Conservation (phyloP, 2,797 vertebrate genomes). For the Leptatherina wallacei region DNA sequence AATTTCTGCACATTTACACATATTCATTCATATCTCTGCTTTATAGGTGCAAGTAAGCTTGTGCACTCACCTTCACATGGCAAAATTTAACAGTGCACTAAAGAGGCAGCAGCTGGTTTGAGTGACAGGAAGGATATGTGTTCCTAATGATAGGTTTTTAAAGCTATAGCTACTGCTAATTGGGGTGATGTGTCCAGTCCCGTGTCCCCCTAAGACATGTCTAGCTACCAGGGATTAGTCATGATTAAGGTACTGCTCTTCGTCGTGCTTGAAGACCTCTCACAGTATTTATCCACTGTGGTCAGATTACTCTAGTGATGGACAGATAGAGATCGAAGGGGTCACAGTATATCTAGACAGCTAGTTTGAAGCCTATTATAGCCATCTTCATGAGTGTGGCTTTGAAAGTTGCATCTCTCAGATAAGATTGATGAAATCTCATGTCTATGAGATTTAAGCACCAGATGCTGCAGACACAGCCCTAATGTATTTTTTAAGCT, state of each 20-base stretch:
- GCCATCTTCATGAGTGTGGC: conserved; percentile 27
- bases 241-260: conserved; percentile 74
- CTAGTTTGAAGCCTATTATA: conserved; percentile 57
- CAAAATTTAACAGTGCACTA: conserved; percentile 45
- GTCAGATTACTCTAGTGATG: conserved; percentile 71
- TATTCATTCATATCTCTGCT: neutral
- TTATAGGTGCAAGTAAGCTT: neutral
- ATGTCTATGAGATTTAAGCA: conserved; percentile 14
- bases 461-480: conserved; percentile 35
- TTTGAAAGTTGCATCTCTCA: conserved; percentile 57
- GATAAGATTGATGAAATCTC: no score
- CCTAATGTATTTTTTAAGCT: conserved; percentile 69
- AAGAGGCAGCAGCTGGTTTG: conserved; percentile 47
- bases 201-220: conserved; percentile 72
- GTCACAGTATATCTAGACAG: conserved; percentile 53
- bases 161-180: conserved; percentile 75
- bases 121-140: conserved; percentile 76
- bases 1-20: conserved; percentile 17
- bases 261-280: conserved; percentile 63
- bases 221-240: conserved; percentile 73
- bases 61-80: conserved; percentile 6
- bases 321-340: conserved; percentile 67
- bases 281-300: conserved; percentile 64
- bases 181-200: conserved; percentile 78
- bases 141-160: conserved; percentile 76